phyloP scores from a whole-genome alignment of 53 echinoderm and acorn worm species.

The Arbacia lixula region DNA sequence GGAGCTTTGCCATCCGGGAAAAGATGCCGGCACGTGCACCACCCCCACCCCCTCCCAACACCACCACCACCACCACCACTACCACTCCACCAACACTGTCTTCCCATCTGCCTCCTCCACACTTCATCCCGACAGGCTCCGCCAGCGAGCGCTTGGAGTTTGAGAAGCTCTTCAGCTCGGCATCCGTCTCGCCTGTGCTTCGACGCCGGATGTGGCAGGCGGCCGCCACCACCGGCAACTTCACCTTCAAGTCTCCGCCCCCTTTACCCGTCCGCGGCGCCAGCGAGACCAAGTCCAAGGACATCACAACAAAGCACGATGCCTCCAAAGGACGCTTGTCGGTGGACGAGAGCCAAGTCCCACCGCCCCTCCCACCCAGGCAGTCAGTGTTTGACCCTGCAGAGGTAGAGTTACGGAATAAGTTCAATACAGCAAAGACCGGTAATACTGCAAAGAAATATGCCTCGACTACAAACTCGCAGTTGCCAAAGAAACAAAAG shows the following conservation, averaged over 20 bases:
- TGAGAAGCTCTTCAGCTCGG: slow-evolving; percentile 67
- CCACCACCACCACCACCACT: slow-evolving; percentile 13
- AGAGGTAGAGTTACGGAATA: slow-evolving; percentile 44
- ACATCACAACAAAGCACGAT: slow-evolving; percentile 1
- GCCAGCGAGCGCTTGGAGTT: slow-evolving; percentile 44
- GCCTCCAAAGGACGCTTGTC: not conserved
- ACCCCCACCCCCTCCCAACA: slow-evolving; percentile 79
- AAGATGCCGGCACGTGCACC: slow-evolving; percentile 80
- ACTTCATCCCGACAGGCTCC: slow-evolving; percentile 58
- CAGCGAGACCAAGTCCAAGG: slow-evolving; percentile 34
- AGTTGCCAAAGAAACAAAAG: slow-evolving; percentile 63
- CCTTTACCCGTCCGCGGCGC: slow-evolving; percentile 72
- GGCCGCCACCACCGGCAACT: slow-evolving; percentile 46
- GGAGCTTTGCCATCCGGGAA: slow-evolving; percentile 66
- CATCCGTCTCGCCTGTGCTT: slow-evolving; percentile 69
- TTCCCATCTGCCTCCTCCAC: slow-evolving; percentile 58
- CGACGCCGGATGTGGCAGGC: slow-evolving; percentile 73
- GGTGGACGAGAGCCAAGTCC: slow-evolving; percentile 31
- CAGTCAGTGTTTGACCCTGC: slow-evolving; percentile 64
- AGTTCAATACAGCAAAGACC: slow-evolving; percentile 44
- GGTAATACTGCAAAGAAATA: slow-evolving; percentile 45
- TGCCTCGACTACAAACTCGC: slow-evolving; percentile 47
- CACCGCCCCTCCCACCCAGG: slow-evolving; percentile 85
- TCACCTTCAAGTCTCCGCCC: slow-evolving; percentile 72
- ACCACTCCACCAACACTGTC: slow-evolving; percentile 22